Evolutionary conservation across 2,797 vertebrate genomes (phyloP).

Genomic region (Hydrolagus colliei): DNA sequence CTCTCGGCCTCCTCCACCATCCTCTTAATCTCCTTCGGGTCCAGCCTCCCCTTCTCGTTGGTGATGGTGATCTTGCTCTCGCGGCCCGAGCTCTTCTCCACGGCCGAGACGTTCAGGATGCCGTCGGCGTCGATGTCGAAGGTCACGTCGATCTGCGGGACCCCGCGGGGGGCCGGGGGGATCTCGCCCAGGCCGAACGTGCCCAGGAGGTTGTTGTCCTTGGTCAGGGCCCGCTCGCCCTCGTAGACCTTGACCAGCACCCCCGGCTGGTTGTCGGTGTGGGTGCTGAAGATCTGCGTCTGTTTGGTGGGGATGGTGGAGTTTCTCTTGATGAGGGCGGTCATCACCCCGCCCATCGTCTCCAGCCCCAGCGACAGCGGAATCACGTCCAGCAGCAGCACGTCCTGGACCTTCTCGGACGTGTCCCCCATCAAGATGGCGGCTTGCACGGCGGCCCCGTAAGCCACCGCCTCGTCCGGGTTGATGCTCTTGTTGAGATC

Average conservation of each 20-base stretch:
- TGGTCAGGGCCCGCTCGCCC: slow-evolving; percentile 34
- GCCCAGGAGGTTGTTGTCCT: slow-evolving; percentile 34
- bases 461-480: slow-evolving; percentile 27
- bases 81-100: slow-evolving; percentile 31
- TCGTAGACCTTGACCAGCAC: slow-evolving; percentile 34
- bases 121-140: slow-evolving; percentile 35
- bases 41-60: slow-evolving; percentile 45
- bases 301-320: slow-evolving; percentile 35
- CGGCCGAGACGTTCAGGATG: slow-evolving; percentile 30
- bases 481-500: slow-evolving; percentile 32
- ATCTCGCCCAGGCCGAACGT: slow-evolving; percentile 32
- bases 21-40: slow-evolving; percentile 51
- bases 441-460: slow-evolving; percentile 27
- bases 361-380: slow-evolving; percentile 29
- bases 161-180: slow-evolving; percentile 13
- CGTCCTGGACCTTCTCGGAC: slow-evolving; percentile 34
- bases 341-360: slow-evolving; percentile 33
- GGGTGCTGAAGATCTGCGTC: slow-evolving; percentile 32
- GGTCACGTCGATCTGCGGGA: slow-evolving; percentile 34
- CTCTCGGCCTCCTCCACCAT: slow-evolving; percentile 34
- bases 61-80: slow-evolving; percentile 36
- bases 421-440: slow-evolving; percentile 29
- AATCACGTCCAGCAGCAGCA: slow-evolving; percentile 29
- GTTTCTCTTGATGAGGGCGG: slow-evolving; percentile 34
- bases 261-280: slow-evolving; percentile 30